phyloP scores from a whole-genome alignment of 2,113 vertebrate species.

The Hyperoodon ampullatus region DNA sequence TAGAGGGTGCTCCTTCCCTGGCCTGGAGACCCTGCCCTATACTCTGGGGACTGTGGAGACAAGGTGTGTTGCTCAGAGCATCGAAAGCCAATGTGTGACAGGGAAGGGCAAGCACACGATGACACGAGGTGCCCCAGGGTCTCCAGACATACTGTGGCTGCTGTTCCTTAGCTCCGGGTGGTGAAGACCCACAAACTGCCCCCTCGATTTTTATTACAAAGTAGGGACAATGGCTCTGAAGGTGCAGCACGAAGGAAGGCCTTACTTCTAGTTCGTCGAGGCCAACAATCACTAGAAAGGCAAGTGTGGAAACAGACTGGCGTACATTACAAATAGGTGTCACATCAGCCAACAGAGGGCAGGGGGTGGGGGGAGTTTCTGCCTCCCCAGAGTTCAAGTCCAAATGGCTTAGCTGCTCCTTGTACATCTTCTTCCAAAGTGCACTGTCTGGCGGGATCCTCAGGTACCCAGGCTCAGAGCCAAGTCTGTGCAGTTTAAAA shows the following conservation, averaged over 20 bases:
- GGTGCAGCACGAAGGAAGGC: background rate
- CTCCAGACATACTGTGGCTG: background rate
- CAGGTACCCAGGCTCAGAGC: background rate
- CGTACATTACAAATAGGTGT: background rate
- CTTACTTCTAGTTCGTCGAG: background rate
- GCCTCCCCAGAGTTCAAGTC: background rate
- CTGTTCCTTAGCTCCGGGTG: background rate
- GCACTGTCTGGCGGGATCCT: background rate
- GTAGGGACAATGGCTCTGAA: background rate
- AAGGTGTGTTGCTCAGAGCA: background rate
- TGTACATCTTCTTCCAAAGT: background rate
- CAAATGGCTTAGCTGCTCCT: background rate
- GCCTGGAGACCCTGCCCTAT: background rate
- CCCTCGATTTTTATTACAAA: slow-evolving; percentile 1
- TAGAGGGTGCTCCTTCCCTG: slow-evolving; percentile 58
- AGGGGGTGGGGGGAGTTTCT: background rate
- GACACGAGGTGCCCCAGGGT: background rate
- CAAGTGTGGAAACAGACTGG: background rate
- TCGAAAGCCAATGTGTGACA: background rate
- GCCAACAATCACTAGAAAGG: background rate
- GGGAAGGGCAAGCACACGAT: background rate
- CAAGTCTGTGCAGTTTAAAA: background rate
- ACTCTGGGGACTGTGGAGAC: too few species aligned
- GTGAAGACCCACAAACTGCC: background rate
- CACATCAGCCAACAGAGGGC: background rate